Percentiles rank a stretch among this genome's conserved stretches.
phyloP scores from a whole-genome alignment of 2,888 invertebrate species.

The Aphrophora alni region DNA sequence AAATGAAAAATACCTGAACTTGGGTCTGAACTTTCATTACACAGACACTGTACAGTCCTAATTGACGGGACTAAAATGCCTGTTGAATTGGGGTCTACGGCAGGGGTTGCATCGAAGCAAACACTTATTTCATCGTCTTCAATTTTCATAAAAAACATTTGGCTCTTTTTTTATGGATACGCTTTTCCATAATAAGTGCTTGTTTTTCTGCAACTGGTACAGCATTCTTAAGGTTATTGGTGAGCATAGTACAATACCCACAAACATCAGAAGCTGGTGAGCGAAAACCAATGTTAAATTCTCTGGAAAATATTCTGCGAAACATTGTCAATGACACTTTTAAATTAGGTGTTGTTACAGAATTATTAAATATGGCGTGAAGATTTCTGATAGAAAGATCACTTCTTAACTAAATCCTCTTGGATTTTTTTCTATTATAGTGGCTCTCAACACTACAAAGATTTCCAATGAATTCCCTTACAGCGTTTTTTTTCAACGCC shows the following conservation, averaged over 20 bases:
- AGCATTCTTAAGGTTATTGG: not conserved
- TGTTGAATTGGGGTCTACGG: conserved; percentile 29
- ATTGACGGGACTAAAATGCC: conserved; percentile 27
- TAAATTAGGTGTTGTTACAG: not conserved
- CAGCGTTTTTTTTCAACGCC: not conserved
- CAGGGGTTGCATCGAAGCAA: conserved; percentile 10
- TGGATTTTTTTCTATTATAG: not conserved
- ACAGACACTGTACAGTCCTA: conserved; percentile 15
- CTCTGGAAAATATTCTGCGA: not conserved
- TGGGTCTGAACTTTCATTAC: not conserved
- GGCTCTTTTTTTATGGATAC: conserved; percentile 24
- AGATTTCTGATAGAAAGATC: not conserved
- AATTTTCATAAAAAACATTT: conserved; percentile 19
- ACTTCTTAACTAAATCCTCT: not conserved
- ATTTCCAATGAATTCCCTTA: conserved; percentile 7
- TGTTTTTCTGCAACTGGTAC: not conserved
- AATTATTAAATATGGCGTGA: not conserved
- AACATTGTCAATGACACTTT: not conserved
- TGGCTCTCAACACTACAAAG: too few relatives aligned
- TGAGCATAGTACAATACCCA: not conserved
- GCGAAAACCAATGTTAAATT: conserved; percentile 13
- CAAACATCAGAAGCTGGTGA: conserved; percentile 1
- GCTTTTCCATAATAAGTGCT: not conserved
- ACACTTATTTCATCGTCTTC: not conserved
- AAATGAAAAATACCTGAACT: conserved; percentile 19